Conservation (phyloP, 2,888 invertebrate genomes). For the Leptothorax acervorum region DNA sequence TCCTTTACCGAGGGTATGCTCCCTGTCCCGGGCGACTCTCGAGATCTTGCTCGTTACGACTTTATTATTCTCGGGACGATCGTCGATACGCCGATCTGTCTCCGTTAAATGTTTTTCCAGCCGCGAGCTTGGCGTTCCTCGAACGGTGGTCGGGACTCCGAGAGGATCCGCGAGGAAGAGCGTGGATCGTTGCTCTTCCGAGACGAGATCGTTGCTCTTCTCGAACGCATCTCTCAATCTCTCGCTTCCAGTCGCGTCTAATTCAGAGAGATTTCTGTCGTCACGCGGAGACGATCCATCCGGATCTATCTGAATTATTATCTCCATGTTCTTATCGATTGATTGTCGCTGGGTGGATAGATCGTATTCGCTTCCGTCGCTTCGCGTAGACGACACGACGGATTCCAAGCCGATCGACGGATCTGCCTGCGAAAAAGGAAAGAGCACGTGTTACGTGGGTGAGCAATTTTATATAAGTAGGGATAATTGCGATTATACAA, state of each 20-base stretch:
- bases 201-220: neutral
- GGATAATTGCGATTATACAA: slow-evolving; percentile 4
- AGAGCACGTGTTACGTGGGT: neutral
- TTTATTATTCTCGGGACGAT: neutral
- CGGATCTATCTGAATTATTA: neutral
- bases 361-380: neutral
- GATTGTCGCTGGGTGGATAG: neutral
- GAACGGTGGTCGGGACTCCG: neutral
- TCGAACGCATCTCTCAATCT: neutral
- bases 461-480: neutral
- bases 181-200: neutral
- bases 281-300: neutral
- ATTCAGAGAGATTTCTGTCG: neutral
- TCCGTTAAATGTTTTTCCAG: neutral
- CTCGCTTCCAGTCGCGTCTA: neutral
- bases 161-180: neutral
- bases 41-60: neutral
- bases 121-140: neutral
- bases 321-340: neutral
- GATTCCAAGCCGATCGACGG: neutral
- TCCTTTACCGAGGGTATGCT: neutral
- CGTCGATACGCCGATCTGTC: neutral
- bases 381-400: neutral
- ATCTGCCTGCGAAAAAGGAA: slow-evolving; percentile 13
- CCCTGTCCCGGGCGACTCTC: slow-evolving; percentile 12